Base-by-base conservation (phyloP, 2,888 invertebrate species). In the Alloplasta piceator region DNA sequence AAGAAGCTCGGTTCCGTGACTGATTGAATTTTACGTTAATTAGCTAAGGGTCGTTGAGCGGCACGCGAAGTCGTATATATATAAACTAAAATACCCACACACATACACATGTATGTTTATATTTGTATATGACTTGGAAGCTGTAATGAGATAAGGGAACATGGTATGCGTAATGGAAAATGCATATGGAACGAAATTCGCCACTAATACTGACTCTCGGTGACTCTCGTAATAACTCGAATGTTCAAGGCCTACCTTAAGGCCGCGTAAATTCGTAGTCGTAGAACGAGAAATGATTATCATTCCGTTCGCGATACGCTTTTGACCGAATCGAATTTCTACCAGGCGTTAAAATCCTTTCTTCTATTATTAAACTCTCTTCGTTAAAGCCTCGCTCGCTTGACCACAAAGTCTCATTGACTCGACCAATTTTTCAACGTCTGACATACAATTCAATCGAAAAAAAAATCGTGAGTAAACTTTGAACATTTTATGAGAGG, bases 21-120 rank as follows among this genome's bases (percentile, higher is more conserved):
- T 86, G 87, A 90, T 89, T 85, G 87, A 89, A 89, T 90, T 89
- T 88, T 85, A 89, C 89, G 90, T 89, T 87, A 89, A 90, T 90
- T 90, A 90, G 89, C 85, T 86, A 87, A 88, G 88, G 87, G 85
- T 89, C 87, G 87, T 89, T 89, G 89, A 89, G 86, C 85, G 78
- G 83, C 88, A 88, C 89, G 89, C 89, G 85, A 87, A 85, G 84
- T 85, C 83, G 82, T 84, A 77, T 79, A 76, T 43, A 9, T 43
- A 10, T 9, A 10, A 43, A 43, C 6, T 52, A 52, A 14, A 4
- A 52, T 12, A 52, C 14, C 7, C 10, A 10, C 43, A 43, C 43
- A 6, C 43, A n/a, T n/a, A 60, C 39, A 48, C n/a, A 12, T 64
- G 38, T 61, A 61, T 39, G 14, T 56, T n/a, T n/a, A n/a, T n/a